These are phyloP conservation scores for Xiphorhynchus elegans DNA, from an alignment of 2,113 vertebrate genomes.

Conservation along the genomic window DNA sequence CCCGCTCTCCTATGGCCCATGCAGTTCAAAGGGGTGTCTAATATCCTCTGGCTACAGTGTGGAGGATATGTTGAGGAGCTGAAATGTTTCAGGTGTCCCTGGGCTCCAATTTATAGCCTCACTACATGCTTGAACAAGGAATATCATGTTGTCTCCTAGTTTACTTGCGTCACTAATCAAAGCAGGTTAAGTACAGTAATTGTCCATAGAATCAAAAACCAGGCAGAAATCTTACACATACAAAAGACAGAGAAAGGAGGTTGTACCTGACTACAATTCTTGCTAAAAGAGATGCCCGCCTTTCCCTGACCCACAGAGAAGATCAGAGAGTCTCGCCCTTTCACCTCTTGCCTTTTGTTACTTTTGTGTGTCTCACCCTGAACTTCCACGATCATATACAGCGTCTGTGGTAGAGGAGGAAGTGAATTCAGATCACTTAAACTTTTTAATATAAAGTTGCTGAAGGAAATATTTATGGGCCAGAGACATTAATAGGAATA, in stretches of 20 bases:
- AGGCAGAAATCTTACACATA: background rate
- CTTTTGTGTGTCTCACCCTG: background rate
- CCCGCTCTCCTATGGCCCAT: fast-evolving
- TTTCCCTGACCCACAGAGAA: background rate
- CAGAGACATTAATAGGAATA: background rate
- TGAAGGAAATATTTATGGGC: background rate
- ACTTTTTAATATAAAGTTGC: background rate
- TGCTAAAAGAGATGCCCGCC: background rate
- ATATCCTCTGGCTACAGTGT: background rate
- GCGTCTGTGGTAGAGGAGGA: background rate
- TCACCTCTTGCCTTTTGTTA: background rate
- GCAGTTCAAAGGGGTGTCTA: background rate
- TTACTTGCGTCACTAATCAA: background rate
- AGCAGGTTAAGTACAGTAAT: background rate
- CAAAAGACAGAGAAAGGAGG: background rate
- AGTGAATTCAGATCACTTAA: background rate
- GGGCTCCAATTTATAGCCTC: background rate
- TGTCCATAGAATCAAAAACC: background rate
- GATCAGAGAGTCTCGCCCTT: background rate
- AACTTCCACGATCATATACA: background rate
- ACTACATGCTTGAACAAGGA: background rate
- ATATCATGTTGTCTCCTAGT: background rate
- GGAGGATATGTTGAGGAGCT: background rate
- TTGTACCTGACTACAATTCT: background rate
- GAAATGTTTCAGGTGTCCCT: background rate